Percentiles rank a stretch among this genome's conserved stretches.
phyloP scores from a whole-genome alignment of 1,140 invertebrate species.

The Hylaeus volcanicus region DNA sequence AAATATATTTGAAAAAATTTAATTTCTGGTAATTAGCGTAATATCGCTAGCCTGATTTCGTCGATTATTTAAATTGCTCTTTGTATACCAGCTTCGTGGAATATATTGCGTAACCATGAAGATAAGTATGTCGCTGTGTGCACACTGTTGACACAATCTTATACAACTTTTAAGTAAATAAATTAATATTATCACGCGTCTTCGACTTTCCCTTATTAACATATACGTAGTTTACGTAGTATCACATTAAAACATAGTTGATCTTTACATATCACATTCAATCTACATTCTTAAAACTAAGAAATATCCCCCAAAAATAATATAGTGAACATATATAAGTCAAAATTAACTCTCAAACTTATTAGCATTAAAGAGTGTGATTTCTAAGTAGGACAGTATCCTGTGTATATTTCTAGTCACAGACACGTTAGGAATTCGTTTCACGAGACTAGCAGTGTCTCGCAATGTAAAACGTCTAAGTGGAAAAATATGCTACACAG shows the following conservation, averaged over 20 bases:
- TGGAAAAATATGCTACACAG: not conserved
- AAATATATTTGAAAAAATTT: not conserved
- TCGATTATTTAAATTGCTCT: not conserved
- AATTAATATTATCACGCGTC: not conserved
- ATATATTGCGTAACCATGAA: not conserved
- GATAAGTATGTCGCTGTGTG: not conserved
- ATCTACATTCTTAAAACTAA: not conserved
- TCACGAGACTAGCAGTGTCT: not conserved
- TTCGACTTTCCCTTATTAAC: not conserved
- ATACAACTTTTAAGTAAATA: not conserved
- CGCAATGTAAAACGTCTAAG: not conserved
- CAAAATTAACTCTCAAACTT: no score
- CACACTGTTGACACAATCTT: conserved; percentile 11
- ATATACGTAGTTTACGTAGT: not conserved
- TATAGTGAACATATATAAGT: no score
- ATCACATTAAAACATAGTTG: no score
- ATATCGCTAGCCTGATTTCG: not conserved
- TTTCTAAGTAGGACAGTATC: not conserved
- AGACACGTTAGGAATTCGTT: conserved; percentile 12
- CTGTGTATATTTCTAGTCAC: not conserved
- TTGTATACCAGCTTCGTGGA: not conserved
- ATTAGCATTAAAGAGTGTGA: not conserved
- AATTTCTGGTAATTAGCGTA: not conserved
- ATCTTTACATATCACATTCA: not conserved
- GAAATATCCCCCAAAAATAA: not conserved